Evolutionary conservation across 2,888 invertebrate species (phyloP).

Genomic region (Macaria liturata): DNA sequence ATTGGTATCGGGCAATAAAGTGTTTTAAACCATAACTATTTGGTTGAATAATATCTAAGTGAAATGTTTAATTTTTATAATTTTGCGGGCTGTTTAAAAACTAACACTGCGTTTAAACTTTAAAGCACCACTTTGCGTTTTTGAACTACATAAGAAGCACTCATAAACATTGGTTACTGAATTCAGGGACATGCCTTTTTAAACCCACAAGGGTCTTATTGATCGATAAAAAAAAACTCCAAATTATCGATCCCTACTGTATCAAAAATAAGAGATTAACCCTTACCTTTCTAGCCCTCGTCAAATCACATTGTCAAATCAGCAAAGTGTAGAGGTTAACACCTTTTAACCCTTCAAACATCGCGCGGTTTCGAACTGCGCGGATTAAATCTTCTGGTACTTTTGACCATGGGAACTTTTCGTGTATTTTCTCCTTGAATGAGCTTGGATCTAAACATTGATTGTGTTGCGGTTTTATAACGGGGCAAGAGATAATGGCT

Average conservation of each 20-base stretch:
- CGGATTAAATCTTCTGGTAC: slow-evolving; percentile 15
- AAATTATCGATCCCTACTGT: slow-evolving; percentile 2
- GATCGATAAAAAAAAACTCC: slow-evolving; percentile 3
- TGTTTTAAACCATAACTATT: too few relatives aligned
- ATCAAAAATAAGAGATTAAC: slow-evolving; percentile 11
- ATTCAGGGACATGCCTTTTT: too few relatives aligned
- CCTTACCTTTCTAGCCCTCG: slow-evolving; percentile 4
- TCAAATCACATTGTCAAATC: slow-evolving; percentile 10
- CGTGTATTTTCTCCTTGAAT: slow-evolving; percentile 69
- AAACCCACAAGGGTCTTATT: not conserved
- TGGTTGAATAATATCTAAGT: too few relatives aligned
- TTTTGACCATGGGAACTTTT: slow-evolving; percentile 64
- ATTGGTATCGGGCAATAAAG: too few relatives aligned
- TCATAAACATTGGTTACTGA: too few relatives aligned
- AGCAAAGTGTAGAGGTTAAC: slow-evolving; percentile 18
- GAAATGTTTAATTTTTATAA: too few relatives aligned
- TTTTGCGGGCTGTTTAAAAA: too few relatives aligned
- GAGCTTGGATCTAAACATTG: slow-evolving; percentile 63
- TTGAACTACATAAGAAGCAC: too few relatives aligned
- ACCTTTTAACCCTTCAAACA: slow-evolving; percentile 19
- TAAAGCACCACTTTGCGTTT: too few relatives aligned
- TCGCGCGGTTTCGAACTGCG: slow-evolving; percentile 32
- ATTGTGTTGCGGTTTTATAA: slow-evolving; percentile 55
- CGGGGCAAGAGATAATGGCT: slow-evolving; percentile 46
- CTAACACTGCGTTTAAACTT: too few relatives aligned